Conservation (phyloP, 2,888 invertebrate species). For the Drosophila meridionalis region DNA sequence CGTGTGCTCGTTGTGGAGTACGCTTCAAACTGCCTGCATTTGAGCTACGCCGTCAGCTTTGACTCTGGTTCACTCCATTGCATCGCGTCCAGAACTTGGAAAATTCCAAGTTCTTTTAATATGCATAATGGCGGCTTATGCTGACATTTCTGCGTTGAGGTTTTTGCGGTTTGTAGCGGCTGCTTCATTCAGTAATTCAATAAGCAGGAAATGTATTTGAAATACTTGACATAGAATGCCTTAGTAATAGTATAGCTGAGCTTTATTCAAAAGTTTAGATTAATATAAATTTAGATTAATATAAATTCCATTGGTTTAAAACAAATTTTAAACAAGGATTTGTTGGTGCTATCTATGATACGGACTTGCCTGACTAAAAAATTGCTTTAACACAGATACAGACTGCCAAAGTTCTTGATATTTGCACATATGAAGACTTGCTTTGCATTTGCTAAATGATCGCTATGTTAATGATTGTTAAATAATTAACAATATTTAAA, state of each 20-base stretch:
- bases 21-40: conserved; percentile 41
- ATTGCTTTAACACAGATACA: too few relatives aligned
- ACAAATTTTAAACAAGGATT: too few relatives aligned
- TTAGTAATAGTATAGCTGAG: too few relatives aligned
- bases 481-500: too few relatives aligned
- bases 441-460: too few relatives aligned
- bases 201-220: conserved; percentile 45
- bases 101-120: conserved; percentile 29
- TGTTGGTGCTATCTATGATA: not conserved
- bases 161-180: conserved; percentile 27
- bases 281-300: not conserved
- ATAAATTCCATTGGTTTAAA: not conserved
- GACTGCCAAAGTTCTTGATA: too few relatives aligned
- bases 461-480: too few relatives aligned
- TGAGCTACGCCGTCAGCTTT: conserved; percentile 13
- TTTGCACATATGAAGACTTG: too few relatives aligned
- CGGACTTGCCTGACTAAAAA: too few relatives aligned
- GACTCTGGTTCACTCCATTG: conserved; percentile 29
- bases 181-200: conserved; percentile 51
- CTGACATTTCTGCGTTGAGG: conserved; percentile 26
- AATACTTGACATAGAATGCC: conserved; percentile 18
- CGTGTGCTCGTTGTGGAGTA: conserved; percentile 39
- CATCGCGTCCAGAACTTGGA: conserved; percentile 32
- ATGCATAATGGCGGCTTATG: conserved; percentile 50
- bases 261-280: not conserved